Evolutionary conservation across 2,113 vertebrate species (phyloP).

Genomic region (Semnornis frantzii): DNA sequence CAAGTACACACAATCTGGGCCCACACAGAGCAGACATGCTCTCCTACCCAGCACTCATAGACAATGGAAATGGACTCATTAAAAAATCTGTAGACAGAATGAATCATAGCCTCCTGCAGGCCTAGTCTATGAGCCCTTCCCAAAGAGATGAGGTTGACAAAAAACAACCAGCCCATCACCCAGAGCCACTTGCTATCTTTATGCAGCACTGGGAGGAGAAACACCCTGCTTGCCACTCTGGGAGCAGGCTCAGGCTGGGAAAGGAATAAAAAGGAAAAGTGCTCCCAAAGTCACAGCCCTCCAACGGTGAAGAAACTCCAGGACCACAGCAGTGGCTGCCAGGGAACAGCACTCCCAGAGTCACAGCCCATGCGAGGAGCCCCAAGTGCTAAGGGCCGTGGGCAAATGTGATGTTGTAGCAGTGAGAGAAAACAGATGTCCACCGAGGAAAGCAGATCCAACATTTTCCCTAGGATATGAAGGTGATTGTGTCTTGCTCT

Average conservation of each 20-base stretch:
- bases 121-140: neutral
- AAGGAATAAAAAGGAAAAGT: neutral
- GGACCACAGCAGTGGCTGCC: neutral
- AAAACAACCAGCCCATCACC: neutral
- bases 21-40: neutral
- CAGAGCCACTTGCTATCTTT: neutral
- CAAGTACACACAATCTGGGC: neutral
- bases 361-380: neutral
- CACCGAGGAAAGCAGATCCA: neutral
- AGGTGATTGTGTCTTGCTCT: neutral
- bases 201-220: neutral
- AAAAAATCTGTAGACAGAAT: slow-evolving; percentile 14
- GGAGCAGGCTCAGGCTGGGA: neutral
- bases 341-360: neutral
- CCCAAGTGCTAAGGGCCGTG: accelerated
- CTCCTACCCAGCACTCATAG: neutral
- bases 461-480: accelerated
- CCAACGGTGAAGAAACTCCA: neutral
- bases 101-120: neutral
- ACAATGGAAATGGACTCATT: slow-evolving; percentile 6
- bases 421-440: neutral
- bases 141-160: neutral
- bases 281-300: neutral
- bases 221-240: neutral
- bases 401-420: neutral